phyloP scores from a whole-genome alignment of 2,888 invertebrate genomes.

The Chrysomela aeneicollis region DNA sequence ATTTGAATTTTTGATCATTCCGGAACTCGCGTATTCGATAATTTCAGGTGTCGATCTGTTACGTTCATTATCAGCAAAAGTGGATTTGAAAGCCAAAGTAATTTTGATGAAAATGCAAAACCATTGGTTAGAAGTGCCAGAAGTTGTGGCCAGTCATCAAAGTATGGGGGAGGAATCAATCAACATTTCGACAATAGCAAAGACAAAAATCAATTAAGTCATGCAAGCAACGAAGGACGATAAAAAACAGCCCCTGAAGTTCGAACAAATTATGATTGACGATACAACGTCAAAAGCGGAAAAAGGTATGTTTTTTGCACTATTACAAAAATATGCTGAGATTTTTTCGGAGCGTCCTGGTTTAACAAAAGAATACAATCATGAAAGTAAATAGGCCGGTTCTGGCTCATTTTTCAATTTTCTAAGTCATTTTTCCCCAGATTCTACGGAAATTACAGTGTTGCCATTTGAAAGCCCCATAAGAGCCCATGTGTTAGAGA shows the following conservation, averaged over 20 bases:
- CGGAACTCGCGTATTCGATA: slow-evolving; percentile 26
- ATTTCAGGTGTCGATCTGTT: slow-evolving; percentile 25
- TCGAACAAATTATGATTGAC: not conserved
- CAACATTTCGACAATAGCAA: not conserved
- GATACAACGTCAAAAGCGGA: not conserved
- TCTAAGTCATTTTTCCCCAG: no score
- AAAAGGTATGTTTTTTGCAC: not conserved
- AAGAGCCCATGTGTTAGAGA: no score
- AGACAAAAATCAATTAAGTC: not conserved
- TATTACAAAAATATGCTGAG: not conserved
- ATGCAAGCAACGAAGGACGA: not conserved
- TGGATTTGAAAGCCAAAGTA: not conserved
- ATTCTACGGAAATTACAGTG: no score
- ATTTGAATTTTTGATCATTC: slow-evolving; percentile 29
- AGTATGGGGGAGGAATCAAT: not conserved
- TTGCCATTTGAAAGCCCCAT: no score
- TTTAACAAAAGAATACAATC: slow-evolving; percentile 11
- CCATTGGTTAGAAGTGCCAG: slow-evolving; percentile 1
- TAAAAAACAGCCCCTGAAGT: not conserved
- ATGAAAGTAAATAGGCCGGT: no score
- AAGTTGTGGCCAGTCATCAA: not conserved
- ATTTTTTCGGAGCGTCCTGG: slow-evolving; percentile 23
- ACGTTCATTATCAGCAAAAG: not conserved
- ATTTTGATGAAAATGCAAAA: not conserved
- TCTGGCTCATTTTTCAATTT: no score